Conservation (phyloP, 2,888 invertebrate species). For the Metallyticus violacea region DNA sequence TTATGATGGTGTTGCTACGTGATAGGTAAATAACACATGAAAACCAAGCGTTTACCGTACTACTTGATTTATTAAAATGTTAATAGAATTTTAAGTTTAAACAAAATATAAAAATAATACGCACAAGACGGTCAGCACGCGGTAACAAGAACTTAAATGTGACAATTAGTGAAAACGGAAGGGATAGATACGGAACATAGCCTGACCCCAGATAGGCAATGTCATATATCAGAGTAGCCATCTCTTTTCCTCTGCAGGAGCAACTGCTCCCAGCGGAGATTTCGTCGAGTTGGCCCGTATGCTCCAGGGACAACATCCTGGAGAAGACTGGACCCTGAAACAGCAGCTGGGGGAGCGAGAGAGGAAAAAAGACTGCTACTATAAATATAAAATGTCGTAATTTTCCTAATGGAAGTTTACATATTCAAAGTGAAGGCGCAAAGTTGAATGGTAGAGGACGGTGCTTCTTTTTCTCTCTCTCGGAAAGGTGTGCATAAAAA, state of each 20-base stretch:
- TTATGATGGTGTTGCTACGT: too few relatives aligned
- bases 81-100: too few relatives aligned
- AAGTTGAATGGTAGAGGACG: background rate
- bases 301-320: background rate
- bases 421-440: conserved; percentile 19
- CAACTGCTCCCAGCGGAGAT: conserved; percentile 19
- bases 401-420: conserved; percentile 31
- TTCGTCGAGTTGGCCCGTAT: conserved; percentile 19
- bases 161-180: too few relatives aligned
- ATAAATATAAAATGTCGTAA: conserved; percentile 30
- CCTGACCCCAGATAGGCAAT: background rate
- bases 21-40: too few relatives aligned
- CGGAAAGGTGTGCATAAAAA: conserved; percentile 7
- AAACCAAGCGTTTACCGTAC: too few relatives aligned
- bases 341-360: background rate
- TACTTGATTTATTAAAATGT: too few relatives aligned
- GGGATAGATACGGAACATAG: too few relatives aligned
- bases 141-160: too few relatives aligned
- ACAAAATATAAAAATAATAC: too few relatives aligned
- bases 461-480: background rate
- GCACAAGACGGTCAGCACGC: too few relatives aligned
- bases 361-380: conserved; percentile 4
- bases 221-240: background rate
- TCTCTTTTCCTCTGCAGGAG: background rate
- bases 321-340: background rate